Percentiles rank a stretch among this genome's conserved stretches.
Evolutionary conservation across 2,113 vertebrate genomes (phyloP).

Genomic region (Burhinus bistriatus): DNA sequence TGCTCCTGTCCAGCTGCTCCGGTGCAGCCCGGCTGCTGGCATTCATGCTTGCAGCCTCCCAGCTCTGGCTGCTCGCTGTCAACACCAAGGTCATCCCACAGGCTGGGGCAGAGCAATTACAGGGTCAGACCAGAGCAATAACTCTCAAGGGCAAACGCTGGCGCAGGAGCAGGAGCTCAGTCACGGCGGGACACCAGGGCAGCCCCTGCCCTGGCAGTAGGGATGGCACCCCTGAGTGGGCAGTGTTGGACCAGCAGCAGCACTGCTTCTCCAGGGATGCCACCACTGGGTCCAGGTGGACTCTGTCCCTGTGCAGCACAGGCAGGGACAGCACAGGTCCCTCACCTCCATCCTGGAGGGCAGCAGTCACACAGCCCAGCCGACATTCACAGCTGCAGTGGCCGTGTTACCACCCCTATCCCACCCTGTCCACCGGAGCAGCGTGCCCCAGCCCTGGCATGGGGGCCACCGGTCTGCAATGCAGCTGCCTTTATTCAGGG

Average conservation of each 20-base stretch:
- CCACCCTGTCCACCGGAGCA: rapidly evolving
- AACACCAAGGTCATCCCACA: neutral
- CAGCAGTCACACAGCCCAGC: neutral
- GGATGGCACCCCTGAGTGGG: neutral
- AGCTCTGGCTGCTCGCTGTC: neutral
- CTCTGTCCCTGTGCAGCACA: neutral
- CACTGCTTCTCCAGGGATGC: neutral
- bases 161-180: neutral
- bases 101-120: neutral
- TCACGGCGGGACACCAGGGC: rapidly evolving
- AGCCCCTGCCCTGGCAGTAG: neutral
- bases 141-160: neutral
- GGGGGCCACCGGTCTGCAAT: neutral
- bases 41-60: neutral
- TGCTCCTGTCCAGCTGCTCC: neutral
- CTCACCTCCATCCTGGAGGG: neutral
- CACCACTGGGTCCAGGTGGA: neutral
- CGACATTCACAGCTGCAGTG: rapidly evolving
- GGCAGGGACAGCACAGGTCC: neutral
- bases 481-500: neutral
- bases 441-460: rapidly evolving
- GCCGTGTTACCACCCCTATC: neutral
- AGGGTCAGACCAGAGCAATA: neutral
- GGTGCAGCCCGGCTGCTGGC: neutral
- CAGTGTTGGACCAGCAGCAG: neutral